Evolutionary conservation across 2,797 vertebrate genomes (phyloP), one percentile per base, ranked within the genome.

Genomic region (Clangula hyemalis): DNA sequence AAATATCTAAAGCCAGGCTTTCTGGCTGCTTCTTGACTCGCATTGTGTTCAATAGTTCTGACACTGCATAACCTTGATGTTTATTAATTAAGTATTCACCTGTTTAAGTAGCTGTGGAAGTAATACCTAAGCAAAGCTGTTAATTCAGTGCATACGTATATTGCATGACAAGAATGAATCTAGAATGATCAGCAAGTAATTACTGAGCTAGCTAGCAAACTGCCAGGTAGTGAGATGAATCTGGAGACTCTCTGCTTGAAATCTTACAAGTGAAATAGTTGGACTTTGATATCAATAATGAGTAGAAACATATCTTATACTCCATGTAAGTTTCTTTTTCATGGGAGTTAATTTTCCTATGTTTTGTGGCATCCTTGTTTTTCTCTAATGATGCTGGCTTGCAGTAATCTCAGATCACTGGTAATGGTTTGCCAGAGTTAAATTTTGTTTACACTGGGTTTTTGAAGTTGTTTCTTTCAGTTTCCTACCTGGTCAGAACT

Each of bases 1-100:
- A 95, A 97, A 22, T 97, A 95, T 97, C 87, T 96, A 97, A 96
- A 97, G 95, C 90, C 84, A 95, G 82, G 64, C 88, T 95, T 94
- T 93, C 58, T 87, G 30, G 20, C 76, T 94, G 47, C 78, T 95
- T 94, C 85, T 95, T 94, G 84, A 88, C 78, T 97, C 96, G 79
- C 38, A 54, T 86, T 95, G 85, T 92, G 47, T 74, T 96, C 88
- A 69, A 6, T 93, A 78, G 61, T 91, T 97, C 95, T 97, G 92
- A 95, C 86, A 85, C 71, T 84, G 61, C 15, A 22, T 96, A 96
- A 96, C 90, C 89, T 93, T 93, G 85, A 66, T 94, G 54, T 89
- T 96, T 91, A 76, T 83, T 38, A 91, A 91, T 94, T 94, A 94
- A 94, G 91, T 94, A 94, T 89, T 96, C 66, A 97, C 87, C 61